Percentiles rank a stretch among this genome's conserved stretches.
These are phyloP conservation scores for Malacoraja senta DNA, from an alignment of 2,797 vertebrate species.

Conservation along the genomic window DNA sequence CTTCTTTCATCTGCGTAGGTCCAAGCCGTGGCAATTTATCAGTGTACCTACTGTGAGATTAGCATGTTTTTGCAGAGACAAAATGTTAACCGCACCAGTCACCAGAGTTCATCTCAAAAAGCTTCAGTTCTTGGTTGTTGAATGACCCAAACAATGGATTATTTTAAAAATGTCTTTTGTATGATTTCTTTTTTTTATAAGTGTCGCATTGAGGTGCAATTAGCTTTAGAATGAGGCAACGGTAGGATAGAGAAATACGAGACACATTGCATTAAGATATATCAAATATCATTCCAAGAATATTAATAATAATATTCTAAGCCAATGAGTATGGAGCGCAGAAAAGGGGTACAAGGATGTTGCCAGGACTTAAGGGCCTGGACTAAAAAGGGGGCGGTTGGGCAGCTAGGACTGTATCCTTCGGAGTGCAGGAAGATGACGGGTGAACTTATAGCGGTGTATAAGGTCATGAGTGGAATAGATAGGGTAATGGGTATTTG, in stretches of 20 bases:
- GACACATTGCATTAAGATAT: not conserved
- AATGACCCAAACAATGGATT: not conserved
- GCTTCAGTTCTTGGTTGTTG: not conserved
- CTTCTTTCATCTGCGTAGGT: not conserved
- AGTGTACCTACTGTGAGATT: not conserved
- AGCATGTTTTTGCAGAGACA: not conserved
- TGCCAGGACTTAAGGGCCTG: no score
- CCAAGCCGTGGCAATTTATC: not conserved
- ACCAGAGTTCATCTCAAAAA: conserved; percentile 1
- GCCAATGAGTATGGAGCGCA: not conserved
- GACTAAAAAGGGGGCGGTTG: no score
- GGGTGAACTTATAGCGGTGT: no score
- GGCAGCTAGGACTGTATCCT: no score
- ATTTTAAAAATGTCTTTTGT: not conserved
- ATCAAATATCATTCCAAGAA: not conserved
- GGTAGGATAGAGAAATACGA: no score
- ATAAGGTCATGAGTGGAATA: no score
- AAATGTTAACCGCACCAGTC: not conserved
- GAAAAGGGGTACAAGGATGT: no score
- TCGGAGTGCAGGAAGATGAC: no score
- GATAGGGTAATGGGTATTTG: no score
- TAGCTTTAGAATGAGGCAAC: no score
- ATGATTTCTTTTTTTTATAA: not conserved
- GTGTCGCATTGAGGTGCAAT: not conserved
- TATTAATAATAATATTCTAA: not conserved